Evolutionary conservation across 2,797 vertebrate species (phyloP), one percentile per base, ranked within the genome.

Genomic region (Spizella passerina): DNA sequence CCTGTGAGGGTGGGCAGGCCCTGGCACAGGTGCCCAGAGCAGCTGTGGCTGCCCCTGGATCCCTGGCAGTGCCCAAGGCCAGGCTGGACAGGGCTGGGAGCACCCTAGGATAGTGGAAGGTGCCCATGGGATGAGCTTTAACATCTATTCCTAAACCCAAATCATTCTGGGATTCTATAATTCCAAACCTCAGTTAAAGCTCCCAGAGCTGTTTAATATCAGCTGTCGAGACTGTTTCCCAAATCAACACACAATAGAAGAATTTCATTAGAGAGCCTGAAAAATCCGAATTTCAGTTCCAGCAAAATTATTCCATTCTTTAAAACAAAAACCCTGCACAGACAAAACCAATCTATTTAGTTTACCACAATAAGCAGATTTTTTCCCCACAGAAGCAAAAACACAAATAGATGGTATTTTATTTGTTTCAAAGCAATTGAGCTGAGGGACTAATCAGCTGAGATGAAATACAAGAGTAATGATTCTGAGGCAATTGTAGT

Each of bases 401-500:
- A 26, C 82, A 88, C 82, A 85, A 92, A 89, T 93, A 88, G 85
- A 83, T 68, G 49, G 60, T 82, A 63, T 88, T 96, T 91, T 85
- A 87, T 90, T 91, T 30, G 1, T 93, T 78, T 93, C 91, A 90
- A 93, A 94, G 79, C 87, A 95, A 83, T 72, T 90, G 87, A 91
- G 87, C 82, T 50, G 75, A 41, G 69, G 47, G 82, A 83, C 57
- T 90, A 93, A 95, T 96, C 91, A 96, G 79, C 79, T 95, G 89
- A 77, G 77, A 85, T 61, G 68, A 87, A 95, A 93, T 71, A 92
- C 75, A 91, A 92, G 52, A 82, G 56, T 89, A 94, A 96, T 82
- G 68, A 89, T 77, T 96, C 75, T 71, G 86, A 85, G 77, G 91
- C 64, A 82, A 75, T 29, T 92, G 86, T 75, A 84, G 77, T 78